Conservation (phyloP, 2,797 vertebrate species). For the Sebastes ruberrimus region DNA sequence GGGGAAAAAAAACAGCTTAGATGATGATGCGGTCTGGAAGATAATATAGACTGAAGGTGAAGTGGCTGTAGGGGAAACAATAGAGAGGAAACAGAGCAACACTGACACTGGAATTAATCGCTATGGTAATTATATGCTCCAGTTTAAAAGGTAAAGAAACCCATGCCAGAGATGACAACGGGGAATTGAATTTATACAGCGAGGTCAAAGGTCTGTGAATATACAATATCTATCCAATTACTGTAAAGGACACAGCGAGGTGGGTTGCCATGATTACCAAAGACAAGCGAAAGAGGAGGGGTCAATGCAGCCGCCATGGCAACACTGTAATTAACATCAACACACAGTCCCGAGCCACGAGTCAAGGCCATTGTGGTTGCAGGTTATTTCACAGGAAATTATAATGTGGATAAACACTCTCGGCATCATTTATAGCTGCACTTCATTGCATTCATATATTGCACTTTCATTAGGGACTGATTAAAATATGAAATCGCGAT, state of each 20-base stretch:
- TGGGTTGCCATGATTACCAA: conserved; percentile 50
- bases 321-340: conserved; percentile 27
- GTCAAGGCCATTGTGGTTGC: background rate
- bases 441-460: too few species aligned
- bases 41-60: background rate
- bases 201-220: conserved; percentile 7
- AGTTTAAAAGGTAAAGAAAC: conserved; percentile 17
- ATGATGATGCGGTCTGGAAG: background rate
- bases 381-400: background rate
- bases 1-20: background rate
- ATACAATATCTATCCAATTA: conserved; percentile 37
- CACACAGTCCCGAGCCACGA: background rate
- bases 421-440: background rate
- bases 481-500: fast-evolving
- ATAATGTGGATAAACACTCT: background rate
- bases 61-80: background rate
- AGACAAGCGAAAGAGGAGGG: background rate
- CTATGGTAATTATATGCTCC: conserved; percentile 3
- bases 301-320: background rate
- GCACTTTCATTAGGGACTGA: too few species aligned
- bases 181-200: conserved; percentile 4
- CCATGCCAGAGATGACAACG: background rate
- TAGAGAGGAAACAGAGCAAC: background rate
- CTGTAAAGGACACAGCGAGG: conserved; percentile 38
- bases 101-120: background rate